Conservation (phyloP, 2,888 invertebrate genomes). For the Eudemis profundana region DNA sequence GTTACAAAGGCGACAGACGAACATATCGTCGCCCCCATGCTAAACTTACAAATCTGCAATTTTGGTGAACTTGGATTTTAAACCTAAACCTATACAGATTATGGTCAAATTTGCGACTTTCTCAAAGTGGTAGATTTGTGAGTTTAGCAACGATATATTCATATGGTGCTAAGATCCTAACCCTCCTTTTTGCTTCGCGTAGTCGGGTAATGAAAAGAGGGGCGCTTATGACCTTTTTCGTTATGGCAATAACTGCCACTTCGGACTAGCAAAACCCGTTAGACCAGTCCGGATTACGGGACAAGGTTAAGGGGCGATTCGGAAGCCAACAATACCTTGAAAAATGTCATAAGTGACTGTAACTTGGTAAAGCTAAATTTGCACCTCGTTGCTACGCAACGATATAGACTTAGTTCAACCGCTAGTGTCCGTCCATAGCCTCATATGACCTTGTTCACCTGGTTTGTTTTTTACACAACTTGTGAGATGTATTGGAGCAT, state of each 20-base stretch:
- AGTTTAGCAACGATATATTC: too few species aligned
- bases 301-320: constrained; percentile 36
- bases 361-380: neutral
- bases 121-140: too few species aligned
- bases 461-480: neutral
- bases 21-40: too few species aligned
- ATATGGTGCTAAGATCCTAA: too few species aligned
- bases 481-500: neutral
- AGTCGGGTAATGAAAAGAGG: neutral
- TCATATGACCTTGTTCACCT: neutral
- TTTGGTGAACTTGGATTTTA: too few species aligned
- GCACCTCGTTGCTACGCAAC: neutral
- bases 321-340: constrained; percentile 12
- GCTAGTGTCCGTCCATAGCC: neutral
- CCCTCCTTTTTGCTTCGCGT: too few species aligned
- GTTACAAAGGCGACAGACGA: too few species aligned
- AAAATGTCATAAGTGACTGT: neutral
- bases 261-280: constrained; percentile 28
- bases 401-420: neutral
- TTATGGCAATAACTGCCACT: constrained; percentile 9
- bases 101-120: too few species aligned
- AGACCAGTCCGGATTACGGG: constrained; percentile 33
- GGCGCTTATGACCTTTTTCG: constrained; percentile 7
- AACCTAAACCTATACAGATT: too few species aligned
- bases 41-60: too few species aligned